These are phyloP conservation scores for Thelaira solivaga DNA, from an alignment of 2,888 invertebrate genomes.

Conservation along the genomic window DNA sequence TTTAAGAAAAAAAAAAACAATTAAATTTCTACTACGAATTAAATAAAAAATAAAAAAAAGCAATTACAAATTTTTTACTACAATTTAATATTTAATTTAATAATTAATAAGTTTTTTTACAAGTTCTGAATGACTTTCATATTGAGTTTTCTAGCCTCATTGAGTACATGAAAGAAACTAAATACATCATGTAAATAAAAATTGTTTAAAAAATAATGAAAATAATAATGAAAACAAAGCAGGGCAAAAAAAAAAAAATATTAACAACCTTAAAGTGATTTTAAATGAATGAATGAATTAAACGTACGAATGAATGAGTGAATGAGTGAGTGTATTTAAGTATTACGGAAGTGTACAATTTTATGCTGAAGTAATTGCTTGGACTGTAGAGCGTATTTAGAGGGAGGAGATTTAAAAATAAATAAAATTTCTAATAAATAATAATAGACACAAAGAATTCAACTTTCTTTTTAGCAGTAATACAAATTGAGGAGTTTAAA, in stretches of 20 bases:
- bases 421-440: too few relatives aligned
- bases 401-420: not conserved
- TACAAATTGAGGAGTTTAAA: too few relatives aligned
- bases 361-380: not conserved
- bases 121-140: not conserved
- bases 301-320: slow-evolving; percentile 5
- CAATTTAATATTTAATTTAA: not conserved
- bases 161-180: not conserved
- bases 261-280: slow-evolving; percentile 7
- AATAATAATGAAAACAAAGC: not conserved
- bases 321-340: too few relatives aligned
- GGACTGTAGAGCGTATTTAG: not conserved
- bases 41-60: slow-evolving; percentile 14
- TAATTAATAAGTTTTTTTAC: slow-evolving; percentile 12
- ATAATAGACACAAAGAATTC: too few relatives aligned
- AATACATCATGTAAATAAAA: not conserved
- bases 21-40: not conserved
- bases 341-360: slow-evolving; percentile 21
- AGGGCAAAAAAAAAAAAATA: not conserved
- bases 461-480: too few relatives aligned
- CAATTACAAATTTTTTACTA: too few relatives aligned
- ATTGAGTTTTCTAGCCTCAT: not conserved
- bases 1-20: too few relatives aligned
- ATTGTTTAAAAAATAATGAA: not conserved
- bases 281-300: slow-evolving; percentile 5